phyloP scores from a whole-genome alignment of 2,888 invertebrate species.

The Drosophila prostipennis region DNA sequence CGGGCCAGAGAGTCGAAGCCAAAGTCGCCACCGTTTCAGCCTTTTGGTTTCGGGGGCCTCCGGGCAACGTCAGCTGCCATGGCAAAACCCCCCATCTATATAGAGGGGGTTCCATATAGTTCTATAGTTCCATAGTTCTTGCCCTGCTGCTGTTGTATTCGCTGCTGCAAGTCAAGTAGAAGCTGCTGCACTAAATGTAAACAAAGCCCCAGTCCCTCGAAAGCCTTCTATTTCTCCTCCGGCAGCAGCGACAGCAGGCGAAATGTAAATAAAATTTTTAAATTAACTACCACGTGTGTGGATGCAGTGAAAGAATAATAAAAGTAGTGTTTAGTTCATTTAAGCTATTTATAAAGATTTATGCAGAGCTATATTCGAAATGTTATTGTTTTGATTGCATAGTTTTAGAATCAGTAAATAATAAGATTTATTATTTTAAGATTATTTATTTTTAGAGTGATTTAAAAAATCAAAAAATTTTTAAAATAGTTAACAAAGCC shows the following conservation, averaged over 20 bases:
- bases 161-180: slow-evolving; percentile 70
- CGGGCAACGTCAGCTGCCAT: slow-evolving; percentile 66
- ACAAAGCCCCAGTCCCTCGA: slow-evolving; percentile 45
- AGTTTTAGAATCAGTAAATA: too few species aligned
- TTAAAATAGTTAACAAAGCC: too few species aligned
- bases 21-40: slow-evolving; percentile 30
- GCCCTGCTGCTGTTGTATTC: slow-evolving; percentile 21
- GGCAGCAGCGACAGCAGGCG: slow-evolving; percentile 53
- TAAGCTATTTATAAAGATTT: too few species aligned
- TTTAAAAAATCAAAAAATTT: too few species aligned
- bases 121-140: slow-evolving; percentile 6
- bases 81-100: background rate
- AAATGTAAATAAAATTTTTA: slow-evolving; percentile 74
- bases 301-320: slow-evolving; percentile 17
- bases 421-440: too few species aligned
- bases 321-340: background rate
- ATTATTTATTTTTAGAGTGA: too few species aligned
- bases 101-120: background rate
- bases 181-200: slow-evolving; percentile 72
- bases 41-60: slow-evolving; percentile 7
- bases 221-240: background rate
- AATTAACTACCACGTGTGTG: slow-evolving; percentile 73
- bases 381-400: too few species aligned
- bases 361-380: too few species aligned
- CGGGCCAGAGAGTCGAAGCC: slow-evolving; percentile 42